phyloP scores from a whole-genome alignment of 2,888 invertebrate genomes.

The Napeogenes inachia region DNA sequence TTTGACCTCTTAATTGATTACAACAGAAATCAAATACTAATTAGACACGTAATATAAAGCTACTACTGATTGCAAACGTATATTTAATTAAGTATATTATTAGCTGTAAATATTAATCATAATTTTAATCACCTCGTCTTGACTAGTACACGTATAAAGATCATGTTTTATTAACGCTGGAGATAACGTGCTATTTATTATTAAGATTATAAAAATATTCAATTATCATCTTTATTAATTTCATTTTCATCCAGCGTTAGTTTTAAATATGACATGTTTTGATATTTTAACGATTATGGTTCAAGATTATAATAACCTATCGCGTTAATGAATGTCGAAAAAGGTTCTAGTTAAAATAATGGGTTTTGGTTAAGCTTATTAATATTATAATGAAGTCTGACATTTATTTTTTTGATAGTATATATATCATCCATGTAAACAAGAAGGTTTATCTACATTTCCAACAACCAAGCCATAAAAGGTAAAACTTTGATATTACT shows the following conservation, averaged over 20 bases:
- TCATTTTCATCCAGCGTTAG: conserved; percentile 45
- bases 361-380: too few species aligned
- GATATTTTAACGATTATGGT: conserved; percentile 43
- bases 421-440: not conserved
- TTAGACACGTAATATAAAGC: conserved; percentile 13
- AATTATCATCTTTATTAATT: conserved; percentile 50
- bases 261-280: conserved; percentile 48
- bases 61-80: conserved; percentile 20
- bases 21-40: conserved; percentile 16
- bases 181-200: conserved; percentile 36
- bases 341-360: not conserved
- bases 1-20: conserved; percentile 5
- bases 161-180: conserved; percentile 44
- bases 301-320: conserved; percentile 11
- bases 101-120: conserved; percentile 30
- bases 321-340: not conserved
- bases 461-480: conserved; percentile 29
- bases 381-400: too few species aligned
- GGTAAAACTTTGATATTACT: conserved; percentile 48
- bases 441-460: not conserved
- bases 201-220: conserved; percentile 40
- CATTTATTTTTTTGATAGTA: too few species aligned
- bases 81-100: conserved; percentile 22
- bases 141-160: conserved; percentile 44
- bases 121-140: conserved; percentile 32